Conservation (phyloP, 2,113 vertebrate genomes). For the Cheilinus undulatus region DNA sequence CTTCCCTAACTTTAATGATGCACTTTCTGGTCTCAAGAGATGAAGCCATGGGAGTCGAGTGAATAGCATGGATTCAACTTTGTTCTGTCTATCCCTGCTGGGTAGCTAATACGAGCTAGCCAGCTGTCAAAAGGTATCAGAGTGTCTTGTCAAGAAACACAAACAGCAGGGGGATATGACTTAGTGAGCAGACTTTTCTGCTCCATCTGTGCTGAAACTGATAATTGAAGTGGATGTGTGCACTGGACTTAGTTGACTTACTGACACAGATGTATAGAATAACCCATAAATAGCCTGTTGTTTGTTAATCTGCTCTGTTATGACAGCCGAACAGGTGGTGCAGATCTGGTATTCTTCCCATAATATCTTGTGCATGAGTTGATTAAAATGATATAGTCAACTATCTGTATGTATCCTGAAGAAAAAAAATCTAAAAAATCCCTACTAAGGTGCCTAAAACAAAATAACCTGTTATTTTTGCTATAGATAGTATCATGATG, state of each 20-base stretch:
- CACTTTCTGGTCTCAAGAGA: background rate
- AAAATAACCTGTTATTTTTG: no score
- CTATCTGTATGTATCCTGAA: background rate
- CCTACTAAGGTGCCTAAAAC: no score
- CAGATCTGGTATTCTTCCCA: no score
- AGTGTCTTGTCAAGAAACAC: background rate
- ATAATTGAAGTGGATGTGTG: background rate
- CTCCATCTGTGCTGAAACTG: background rate
- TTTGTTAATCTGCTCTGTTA: background rate
- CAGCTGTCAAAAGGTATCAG: conserved; percentile 1
- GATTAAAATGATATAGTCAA: no score
- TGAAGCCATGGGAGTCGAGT: background rate
- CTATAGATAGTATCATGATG: no score
- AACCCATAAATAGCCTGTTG: background rate
- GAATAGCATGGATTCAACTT: background rate
- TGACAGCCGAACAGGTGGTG: background rate
- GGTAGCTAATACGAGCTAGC: background rate
- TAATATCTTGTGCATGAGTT: no score
- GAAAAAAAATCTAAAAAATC: no score
- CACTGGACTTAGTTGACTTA: background rate
- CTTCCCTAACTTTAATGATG: background rate
- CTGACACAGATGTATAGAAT: background rate
- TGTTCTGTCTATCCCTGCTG: background rate
- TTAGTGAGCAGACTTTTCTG: background rate
- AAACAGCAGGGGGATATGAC: background rate